Conservation (phyloP, 2,888 invertebrate genomes). For the Aporophyla nigra region DNA sequence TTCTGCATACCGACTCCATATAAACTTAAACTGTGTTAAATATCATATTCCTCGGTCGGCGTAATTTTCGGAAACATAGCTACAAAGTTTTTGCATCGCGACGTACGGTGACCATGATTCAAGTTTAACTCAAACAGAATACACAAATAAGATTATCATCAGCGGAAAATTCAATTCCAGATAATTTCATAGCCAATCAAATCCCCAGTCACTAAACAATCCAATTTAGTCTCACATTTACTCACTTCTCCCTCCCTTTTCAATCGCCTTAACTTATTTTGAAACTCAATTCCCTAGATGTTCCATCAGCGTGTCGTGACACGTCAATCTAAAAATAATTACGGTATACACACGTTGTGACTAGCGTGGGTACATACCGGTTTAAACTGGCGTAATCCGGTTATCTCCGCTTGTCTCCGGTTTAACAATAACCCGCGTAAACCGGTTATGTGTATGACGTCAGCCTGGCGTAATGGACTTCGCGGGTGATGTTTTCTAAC, state of each 20-base stretch:
- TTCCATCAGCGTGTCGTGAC: conserved; percentile 11
- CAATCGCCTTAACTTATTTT: conserved; percentile 4
- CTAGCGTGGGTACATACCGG: conserved; percentile 22
- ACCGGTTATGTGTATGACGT: conserved; percentile 42
- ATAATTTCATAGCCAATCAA: background rate
- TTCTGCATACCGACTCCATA: too few species aligned
- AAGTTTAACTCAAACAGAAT: too few species aligned
- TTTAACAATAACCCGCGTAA: conserved; percentile 49
- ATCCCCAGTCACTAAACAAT: conserved; percentile 2
- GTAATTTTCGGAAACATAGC: too few species aligned
- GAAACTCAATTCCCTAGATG: conserved; percentile 17
- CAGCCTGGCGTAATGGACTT: conserved; percentile 6
- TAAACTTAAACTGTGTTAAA: too few species aligned
- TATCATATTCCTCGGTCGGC: too few species aligned
- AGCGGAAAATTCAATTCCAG: background rate
- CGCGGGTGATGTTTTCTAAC: background rate
- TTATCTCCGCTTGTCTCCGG: conserved; percentile 51
- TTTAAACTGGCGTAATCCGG: conserved; percentile 46
- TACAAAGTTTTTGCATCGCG: too few species aligned
- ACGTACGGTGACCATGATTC: too few species aligned
- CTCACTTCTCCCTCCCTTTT: background rate
- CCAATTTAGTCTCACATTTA: conserved; percentile 14
- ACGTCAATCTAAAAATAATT: conserved; percentile 49
- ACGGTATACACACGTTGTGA: conserved; percentile 27
- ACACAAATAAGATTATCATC: background rate